These are phyloP conservation scores for Papilio polytes DNA, from an alignment of 1,140 invertebrate species.

Conservation along the genomic window DNA sequence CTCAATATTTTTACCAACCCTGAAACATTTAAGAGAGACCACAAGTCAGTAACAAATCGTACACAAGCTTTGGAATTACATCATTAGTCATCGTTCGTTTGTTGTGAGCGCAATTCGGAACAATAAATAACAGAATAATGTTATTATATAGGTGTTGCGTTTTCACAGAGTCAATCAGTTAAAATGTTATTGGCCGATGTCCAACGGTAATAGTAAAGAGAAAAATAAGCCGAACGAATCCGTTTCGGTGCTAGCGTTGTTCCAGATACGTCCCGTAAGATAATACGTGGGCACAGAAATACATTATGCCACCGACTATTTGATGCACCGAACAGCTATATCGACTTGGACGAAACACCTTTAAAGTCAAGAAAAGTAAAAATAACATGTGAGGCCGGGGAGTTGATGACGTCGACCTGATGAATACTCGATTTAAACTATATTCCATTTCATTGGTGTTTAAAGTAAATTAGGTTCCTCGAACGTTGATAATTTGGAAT, in stretches of 20 bases:
- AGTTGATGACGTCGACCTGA: too few relatives aligned
- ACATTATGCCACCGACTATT: conserved; percentile 15
- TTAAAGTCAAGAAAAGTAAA: too few relatives aligned
- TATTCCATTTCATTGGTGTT: too few relatives aligned
- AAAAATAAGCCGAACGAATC: conserved; percentile 49
- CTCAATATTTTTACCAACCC: not conserved
- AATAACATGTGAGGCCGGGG: too few relatives aligned
- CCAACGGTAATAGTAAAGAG: conserved; percentile 47
- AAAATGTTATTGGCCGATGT: conserved; percentile 50
- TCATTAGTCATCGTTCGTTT: conserved; percentile 14
- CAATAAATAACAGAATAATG: not conserved
- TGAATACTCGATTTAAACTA: too few relatives aligned
- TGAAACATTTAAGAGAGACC: not conserved
- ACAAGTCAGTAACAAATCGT: not conserved
- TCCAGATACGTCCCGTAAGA: conserved; percentile 37
- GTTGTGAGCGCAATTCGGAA: conserved; percentile 5
- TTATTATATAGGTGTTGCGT: conserved; percentile 51
- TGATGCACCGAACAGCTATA: not conserved
- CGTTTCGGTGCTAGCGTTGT: conserved; percentile 40
- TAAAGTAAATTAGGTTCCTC: too few relatives aligned
- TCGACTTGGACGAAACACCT: too few relatives aligned
- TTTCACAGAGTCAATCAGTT: conserved; percentile 56
- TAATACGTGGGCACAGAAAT: conserved; percentile 28
- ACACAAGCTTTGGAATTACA: not conserved
- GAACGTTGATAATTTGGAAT: too few relatives aligned